Conservation (phyloP, 2,113 vertebrate genomes). For the Bolborhynchus lineola region DNA sequence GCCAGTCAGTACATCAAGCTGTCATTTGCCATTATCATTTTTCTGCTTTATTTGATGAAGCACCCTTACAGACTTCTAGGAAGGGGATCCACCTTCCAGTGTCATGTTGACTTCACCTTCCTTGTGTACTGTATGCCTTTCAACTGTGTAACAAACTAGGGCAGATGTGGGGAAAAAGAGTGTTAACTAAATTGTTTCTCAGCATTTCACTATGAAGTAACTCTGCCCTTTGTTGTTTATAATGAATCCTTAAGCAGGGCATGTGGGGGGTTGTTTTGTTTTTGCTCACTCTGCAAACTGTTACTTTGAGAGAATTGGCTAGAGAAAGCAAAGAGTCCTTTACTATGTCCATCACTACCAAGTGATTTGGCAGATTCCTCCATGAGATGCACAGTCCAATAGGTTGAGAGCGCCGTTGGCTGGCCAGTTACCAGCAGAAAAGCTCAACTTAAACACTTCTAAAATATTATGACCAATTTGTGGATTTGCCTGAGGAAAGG, state of each 20-base stretch:
- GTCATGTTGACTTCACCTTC: not conserved
- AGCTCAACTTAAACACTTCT: conserved; percentile 20
- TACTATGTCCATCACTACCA: not conserved
- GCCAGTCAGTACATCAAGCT: not conserved
- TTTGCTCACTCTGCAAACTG: conserved; percentile 40
- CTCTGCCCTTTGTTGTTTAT: not conserved
- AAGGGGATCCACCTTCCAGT: not conserved
- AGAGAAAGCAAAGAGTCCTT: conserved; percentile 4
- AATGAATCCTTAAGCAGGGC: not conserved
- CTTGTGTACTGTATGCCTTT: not conserved
- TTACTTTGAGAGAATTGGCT: conserved; percentile 19
- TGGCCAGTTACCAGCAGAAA: conserved; percentile 44
- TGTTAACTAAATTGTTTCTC: not conserved
- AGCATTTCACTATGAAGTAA: not conserved
- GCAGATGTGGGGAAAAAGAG: not conserved
- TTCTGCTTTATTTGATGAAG: not conserved
- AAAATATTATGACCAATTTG: conserved; percentile 8
- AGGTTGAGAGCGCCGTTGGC: not conserved
- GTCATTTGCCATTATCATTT: not conserved
- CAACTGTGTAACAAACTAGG: not conserved
- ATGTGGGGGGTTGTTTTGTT: not conserved
- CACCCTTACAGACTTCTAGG: not conserved
- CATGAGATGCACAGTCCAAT: not conserved
- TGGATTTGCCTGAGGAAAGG: conserved; percentile 32
- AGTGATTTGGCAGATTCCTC: conserved; percentile 46